A percentile compares a stretch with the other conserved stretches of the same genome.
Evolutionary conservation across 2,113 vertebrate species (phyloP).

Genomic region (Oceanodroma tethys): DNA sequence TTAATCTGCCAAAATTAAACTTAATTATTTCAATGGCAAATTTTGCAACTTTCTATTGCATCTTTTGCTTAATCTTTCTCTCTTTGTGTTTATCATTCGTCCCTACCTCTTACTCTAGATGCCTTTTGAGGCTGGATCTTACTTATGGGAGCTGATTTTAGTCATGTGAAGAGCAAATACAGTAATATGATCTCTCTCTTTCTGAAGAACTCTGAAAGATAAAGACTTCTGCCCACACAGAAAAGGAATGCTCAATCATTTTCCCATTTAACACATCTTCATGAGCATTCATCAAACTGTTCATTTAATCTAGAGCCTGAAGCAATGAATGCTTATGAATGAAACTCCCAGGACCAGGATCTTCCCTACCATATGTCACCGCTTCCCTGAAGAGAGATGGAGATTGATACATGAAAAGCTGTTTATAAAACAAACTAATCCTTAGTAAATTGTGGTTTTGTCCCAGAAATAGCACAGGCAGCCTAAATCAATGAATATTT

Average conservation of each 20-base stretch:
- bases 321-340: conserved; percentile 16
- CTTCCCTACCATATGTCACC: neutral
- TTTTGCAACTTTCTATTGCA: neutral
- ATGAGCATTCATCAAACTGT: neutral
- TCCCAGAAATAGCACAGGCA: neutral
- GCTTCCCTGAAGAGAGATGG: neutral
- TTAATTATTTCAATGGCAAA: neutral
- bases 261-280: neutral
- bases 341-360: neutral
- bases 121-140: neutral
- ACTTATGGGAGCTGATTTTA: neutral
- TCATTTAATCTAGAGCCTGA: neutral
- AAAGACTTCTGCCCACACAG: neutral
- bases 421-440: neutral
- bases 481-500: accelerated
- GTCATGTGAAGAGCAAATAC: neutral
- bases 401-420: neutral
- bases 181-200: neutral
- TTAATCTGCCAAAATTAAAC: neutral
- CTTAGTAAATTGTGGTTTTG: neutral
- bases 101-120: neutral
- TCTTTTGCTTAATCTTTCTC: neutral
- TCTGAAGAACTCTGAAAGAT: neutral
- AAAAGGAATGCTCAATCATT: neutral
- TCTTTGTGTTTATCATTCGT: neutral